Evolutionary conservation across 2,113 vertebrate genomes (phyloP), one percentile per base, ranked within the genome.

Genomic region (Tichodroma muraria): DNA sequence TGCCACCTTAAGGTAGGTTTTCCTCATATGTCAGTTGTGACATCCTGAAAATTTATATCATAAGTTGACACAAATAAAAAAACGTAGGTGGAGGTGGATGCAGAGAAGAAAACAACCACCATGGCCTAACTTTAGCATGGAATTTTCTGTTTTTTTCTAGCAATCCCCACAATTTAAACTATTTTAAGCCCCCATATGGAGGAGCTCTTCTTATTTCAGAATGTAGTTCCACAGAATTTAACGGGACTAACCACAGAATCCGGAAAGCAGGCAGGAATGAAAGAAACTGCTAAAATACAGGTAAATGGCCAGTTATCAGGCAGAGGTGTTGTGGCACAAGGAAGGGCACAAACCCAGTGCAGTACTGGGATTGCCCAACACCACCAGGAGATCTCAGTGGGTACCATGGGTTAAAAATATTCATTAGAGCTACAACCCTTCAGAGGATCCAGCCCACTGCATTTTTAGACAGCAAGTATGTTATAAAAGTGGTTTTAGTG

Each of bases 141-240:
- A 79, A 93, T 81, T 93, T 90, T 91, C 92, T 90, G 68, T 56
- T 18, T 88, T 96, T 95, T 96, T 83, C 90, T 53, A 75, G 80
- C 80, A 72, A 78, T 78, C 71, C 71, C 89, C 89, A 77, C 77
- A 84, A 94, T 37, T 90, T 83, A 38, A 91, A 91, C 85, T 90
- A 86, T 93, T 94, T 94, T 90, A 94, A 95, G 90, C 23, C 40
- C 33, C 50, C 56, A 42, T 69, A 56, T 38, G 69, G 76, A 91
- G 28, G 40, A 85, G 57, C 45, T 81, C 57, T 94, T 82, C 78
- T 61, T 52, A 33, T 61, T 88, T 80, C 64, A 82, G 78, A 89
- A 33, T 27, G 53, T 22, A 69, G n/a, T 50, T 84, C 35, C 33
- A 47, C 45, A 65, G 54, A 85, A 91, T 82, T 80, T 65, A 85